Conservation (phyloP, 2,113 vertebrate genomes). For the Mus pahari region DNA sequence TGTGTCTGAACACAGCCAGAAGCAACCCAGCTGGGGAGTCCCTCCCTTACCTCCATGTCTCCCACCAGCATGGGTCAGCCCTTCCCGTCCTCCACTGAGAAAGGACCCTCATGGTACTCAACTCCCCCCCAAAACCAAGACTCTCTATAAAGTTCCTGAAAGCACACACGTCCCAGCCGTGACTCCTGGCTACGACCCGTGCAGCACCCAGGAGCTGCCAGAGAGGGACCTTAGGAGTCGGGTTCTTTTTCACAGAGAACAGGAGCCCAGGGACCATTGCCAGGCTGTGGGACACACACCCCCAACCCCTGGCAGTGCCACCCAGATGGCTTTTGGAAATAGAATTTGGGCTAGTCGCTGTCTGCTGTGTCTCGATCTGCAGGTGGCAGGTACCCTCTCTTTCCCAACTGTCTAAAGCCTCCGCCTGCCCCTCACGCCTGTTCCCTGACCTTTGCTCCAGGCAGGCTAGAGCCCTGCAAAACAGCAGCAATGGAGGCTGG, state of each 20-base stretch:
- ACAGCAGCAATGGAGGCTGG: too few relatives aligned
- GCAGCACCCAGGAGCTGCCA: background rate
- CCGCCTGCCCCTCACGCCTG: too few relatives aligned
- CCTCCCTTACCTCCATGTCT: background rate
- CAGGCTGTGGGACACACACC: fast-evolving
- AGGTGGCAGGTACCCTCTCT: background rate
- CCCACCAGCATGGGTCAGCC: fast-evolving
- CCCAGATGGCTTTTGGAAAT: background rate
- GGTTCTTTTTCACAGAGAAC: background rate
- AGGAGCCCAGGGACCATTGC: too few relatives aligned
- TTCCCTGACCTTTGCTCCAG: background rate
- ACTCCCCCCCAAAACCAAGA: background rate
- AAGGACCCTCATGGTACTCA: too few relatives aligned
- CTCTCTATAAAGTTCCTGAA: background rate
- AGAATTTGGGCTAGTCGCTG: too few relatives aligned
- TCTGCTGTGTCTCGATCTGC: fast-evolving
- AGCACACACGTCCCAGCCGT: background rate
- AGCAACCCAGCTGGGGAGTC: too few relatives aligned
- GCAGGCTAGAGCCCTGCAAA: background rate
- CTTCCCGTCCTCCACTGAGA: background rate
- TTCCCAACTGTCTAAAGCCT: too few relatives aligned
- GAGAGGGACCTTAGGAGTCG: fast-evolving
- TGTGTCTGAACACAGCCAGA: background rate
- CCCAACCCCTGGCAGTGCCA: too few relatives aligned
- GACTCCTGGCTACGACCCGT: fast-evolving